phyloP scores from a whole-genome alignment of 2,888 invertebrate species.

The Drosophila suboccidentalis region DNA sequence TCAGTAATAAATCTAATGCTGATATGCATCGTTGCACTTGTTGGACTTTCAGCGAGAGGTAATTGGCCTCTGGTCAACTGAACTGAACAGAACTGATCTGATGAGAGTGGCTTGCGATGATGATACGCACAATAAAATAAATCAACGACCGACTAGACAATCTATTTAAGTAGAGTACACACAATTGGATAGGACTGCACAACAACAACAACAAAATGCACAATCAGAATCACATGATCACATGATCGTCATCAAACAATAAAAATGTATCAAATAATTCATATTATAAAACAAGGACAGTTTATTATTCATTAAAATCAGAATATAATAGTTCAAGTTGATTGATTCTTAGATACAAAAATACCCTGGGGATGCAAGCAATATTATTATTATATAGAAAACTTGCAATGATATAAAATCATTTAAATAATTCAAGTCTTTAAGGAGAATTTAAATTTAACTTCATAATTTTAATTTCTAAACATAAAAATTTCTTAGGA shows the following conservation, averaged over 20 bases:
- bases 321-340: background rate
- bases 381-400: background rate
- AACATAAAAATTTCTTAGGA: background rate
- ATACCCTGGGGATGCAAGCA: background rate
- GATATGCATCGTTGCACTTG: conserved; percentile 61
- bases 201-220: conserved; percentile 3
- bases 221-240: conserved; percentile 1
- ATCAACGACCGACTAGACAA: conserved; percentile 34
- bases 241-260: conserved; percentile 23
- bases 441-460: too few species aligned
- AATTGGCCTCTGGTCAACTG: conserved; percentile 56
- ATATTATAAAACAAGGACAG: background rate
- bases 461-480: too few species aligned
- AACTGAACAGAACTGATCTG: background rate
- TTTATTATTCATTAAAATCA: background rate
- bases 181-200: conserved; percentile 19
- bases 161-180: conserved; percentile 13
- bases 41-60: conserved; percentile 63
- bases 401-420: background rate
- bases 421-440: too few species aligned
- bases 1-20: conserved; percentile 58
- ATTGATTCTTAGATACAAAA: background rate
- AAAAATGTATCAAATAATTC: background rate
- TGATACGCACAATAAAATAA: conserved; percentile 55
- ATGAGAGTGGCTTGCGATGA: conserved; percentile 19